Evolutionary conservation across 2,113 vertebrate species (phyloP).

Genomic region (Thomomys bottae): DNA sequence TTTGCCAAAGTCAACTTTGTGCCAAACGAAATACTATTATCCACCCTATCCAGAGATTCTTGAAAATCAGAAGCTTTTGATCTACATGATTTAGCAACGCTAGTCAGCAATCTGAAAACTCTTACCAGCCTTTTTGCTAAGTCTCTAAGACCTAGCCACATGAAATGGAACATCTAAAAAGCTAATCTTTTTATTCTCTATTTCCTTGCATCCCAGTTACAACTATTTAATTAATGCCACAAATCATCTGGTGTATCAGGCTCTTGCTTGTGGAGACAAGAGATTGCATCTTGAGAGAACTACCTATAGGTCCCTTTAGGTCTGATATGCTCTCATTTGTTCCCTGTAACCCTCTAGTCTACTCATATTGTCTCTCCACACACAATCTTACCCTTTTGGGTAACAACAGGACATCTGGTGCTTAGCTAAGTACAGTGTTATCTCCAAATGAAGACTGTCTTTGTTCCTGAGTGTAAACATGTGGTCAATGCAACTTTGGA

Average conservation of each 20-base stretch:
- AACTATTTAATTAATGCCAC: not conserved
- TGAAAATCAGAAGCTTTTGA: not conserved
- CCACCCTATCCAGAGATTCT: not conserved
- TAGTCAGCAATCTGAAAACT: not conserved
- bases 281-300: not conserved
- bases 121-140: not conserved
- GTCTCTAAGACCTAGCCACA: not conserved
- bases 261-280: not conserved
- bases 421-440: not conserved
- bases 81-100: not conserved
- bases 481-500: not conserved
- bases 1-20: conserved; percentile 55
- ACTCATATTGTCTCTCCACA: not conserved
- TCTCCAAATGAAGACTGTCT: not conserved
- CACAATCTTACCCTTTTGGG: not conserved
- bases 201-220: not conserved
- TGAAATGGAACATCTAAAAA: not conserved
- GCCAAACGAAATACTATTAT: conserved; percentile 21
- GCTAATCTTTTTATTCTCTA: not conserved
- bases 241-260: not conserved
- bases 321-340: not conserved
- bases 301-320: not conserved
- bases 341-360: not conserved
- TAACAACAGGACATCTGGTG: not conserved
- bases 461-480: not conserved